A percentile compares a stretch with the other conserved stretches of the same genome.
These are phyloP conservation scores for Tetropium fuscum DNA, from an alignment of 2,888 invertebrate genomes.

Conservation along the genomic window DNA sequence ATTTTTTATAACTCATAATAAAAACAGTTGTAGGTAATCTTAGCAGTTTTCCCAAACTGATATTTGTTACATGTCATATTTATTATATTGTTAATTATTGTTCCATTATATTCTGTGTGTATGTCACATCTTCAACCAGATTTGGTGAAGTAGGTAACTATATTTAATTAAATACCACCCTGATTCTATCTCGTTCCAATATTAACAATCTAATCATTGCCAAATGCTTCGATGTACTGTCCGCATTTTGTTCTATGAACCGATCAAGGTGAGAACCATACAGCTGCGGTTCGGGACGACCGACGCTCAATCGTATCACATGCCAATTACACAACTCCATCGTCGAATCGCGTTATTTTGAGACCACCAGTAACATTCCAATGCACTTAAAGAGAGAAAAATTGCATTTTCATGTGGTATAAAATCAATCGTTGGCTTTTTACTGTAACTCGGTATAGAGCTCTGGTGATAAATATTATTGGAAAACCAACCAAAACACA, in stretches of 20 bases:
- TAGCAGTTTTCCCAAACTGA: too few relatives aligned
- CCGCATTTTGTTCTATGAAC: neutral
- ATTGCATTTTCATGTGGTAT: slow-evolving; percentile 15
- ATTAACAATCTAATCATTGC: too few relatives aligned
- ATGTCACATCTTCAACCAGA: too few relatives aligned
- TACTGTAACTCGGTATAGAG: slow-evolving; percentile 1
- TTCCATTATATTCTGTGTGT: too few relatives aligned
- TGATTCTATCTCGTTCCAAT: too few relatives aligned
- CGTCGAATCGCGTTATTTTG: slow-evolving; percentile 10
- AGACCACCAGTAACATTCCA: slow-evolving; percentile 14
- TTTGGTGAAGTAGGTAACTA: too few relatives aligned
- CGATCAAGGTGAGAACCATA: slow-evolving; percentile 15
- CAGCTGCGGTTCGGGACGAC: slow-evolving; percentile 29
- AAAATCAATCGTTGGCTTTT: slow-evolving; percentile 13
- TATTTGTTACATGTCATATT: too few relatives aligned
- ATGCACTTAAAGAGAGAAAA: slow-evolving; percentile 12
- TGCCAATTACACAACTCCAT: slow-evolving; percentile 37
- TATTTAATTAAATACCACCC: too few relatives aligned
- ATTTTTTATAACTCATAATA: too few relatives aligned
- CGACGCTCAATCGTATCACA: slow-evolving; percentile 39
- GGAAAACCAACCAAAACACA: neutral
- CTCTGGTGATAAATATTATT: neutral
- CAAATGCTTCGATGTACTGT: too few relatives aligned
- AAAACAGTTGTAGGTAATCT: too few relatives aligned
- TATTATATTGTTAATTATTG: too few relatives aligned